phyloP scores from a whole-genome alignment of 2,113 vertebrate genomes.

The Parotia lawesii region DNA sequence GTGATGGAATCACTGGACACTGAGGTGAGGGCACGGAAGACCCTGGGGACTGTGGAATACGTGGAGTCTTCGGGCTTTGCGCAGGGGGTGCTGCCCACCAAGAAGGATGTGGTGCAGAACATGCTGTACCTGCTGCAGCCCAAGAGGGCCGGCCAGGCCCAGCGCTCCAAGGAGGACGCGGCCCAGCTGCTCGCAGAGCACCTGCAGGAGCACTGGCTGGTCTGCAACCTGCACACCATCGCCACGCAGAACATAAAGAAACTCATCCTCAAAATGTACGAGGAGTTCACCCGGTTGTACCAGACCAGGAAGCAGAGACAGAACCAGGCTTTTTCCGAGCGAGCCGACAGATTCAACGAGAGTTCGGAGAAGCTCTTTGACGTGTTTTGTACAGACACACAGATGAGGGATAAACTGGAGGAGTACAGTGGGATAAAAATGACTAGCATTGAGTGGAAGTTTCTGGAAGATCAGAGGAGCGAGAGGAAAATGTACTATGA shows the following conservation, averaged over 20 bases:
- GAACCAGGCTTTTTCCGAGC: constrained; percentile 52
- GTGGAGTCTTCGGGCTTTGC: constrained; percentile 56
- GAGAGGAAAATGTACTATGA: constrained; percentile 68
- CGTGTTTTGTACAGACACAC: constrained; percentile 37
- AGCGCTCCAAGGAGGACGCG: constrained; percentile 62
- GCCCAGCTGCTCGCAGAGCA: constrained; percentile 63
- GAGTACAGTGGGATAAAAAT: constrained; percentile 65
- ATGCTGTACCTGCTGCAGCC: constrained; percentile 68
- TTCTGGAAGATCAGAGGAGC: constrained; percentile 61
- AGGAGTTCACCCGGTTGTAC: constrained; percentile 66
- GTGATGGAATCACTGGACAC: constrained; percentile 62
- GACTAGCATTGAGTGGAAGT: constrained; percentile 66
- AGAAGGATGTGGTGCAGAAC: constrained; percentile 69
- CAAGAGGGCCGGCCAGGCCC: constrained; percentile 66
- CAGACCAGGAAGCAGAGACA: constrained; percentile 68
- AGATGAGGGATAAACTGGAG: constrained; percentile 61
- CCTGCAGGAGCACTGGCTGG: constrained; percentile 65
- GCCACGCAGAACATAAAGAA: constrained; percentile 63
- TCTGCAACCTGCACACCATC: constrained; percentile 65
- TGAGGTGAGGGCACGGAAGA: constrained; percentile 58
- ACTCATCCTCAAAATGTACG: constrained; percentile 66
- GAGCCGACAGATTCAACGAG: constrained; percentile 61
- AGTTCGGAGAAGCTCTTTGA: constrained; percentile 66
- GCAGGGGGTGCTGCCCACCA: constrained; percentile 61
- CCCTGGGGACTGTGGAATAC: constrained; percentile 61